Evolutionary conservation across 2,888 invertebrate genomes (phyloP), one percentile per base, ranked within the genome.

Genomic region (Ormyrus nitidulus): DNA sequence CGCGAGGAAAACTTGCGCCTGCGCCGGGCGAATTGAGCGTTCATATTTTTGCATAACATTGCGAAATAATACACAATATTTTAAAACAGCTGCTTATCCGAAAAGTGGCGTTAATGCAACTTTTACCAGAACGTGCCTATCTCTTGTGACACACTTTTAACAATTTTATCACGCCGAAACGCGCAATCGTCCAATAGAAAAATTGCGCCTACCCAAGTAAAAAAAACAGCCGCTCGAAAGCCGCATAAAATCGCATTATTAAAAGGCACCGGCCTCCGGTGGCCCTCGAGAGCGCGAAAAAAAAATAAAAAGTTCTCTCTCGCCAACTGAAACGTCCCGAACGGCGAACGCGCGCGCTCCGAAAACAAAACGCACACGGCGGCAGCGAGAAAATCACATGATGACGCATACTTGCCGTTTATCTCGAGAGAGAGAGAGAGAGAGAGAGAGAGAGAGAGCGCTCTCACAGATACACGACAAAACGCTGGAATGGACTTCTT

Each of bases 381-480:
- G 9, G 70, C 46, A 34, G n/a, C 61, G 19, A n/a, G 56, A 76
- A 64, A 70, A 77, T 77, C 69, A 56, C 54, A 49, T 13, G 56
- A 78, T 68, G 68, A 78, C 78, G 78, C 72, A 77, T 58, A 61
- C 34, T 34, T 9, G 53, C 46, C 13, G 11, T 61, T 77, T 77
- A 77, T 77, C 77, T 54, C 61, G 48, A 58, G 49, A 44, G 48
- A 19, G 19, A 19, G 19, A 19, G 19, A 19, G 19, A 19, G 19
- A 19, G 19, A 19, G 19, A 19, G 19, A 19, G 19, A 19, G 48
- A 48, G 49, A 10, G 48, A 0, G 13, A 51, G 49, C 81, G 61
- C 58, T 62, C 77, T 75, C 79, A 53, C 53, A 54, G 70, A 79
- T 68, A 82, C 75, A 84, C 46, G 44, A 49, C 54, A 46, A 56